Evolutionary conservation across 2,888 invertebrate species (phyloP).

Genomic region (Bhutanitis thaidina): DNA sequence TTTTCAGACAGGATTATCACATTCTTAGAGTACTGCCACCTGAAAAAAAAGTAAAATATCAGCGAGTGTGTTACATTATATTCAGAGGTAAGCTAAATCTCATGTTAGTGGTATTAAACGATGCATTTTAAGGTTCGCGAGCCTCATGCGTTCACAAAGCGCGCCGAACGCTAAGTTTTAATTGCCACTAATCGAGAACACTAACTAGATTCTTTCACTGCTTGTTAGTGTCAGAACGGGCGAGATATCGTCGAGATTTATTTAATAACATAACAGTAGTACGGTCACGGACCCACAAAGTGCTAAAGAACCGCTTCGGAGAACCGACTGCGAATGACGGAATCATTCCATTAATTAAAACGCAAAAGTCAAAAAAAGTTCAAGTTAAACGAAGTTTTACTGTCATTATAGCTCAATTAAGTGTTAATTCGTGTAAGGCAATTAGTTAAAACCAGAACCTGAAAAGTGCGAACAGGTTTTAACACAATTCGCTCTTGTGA

Average conservation of each 20-base stretch:
- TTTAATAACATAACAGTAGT: conserved; percentile 46
- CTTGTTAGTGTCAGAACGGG: conserved; percentile 44
- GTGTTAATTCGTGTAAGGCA: neutral
- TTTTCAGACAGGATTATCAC: no score
- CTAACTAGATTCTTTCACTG: conserved; percentile 57
- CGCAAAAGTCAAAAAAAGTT: no score
- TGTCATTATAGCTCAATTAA: conserved; percentile 6
- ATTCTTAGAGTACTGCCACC: no score
- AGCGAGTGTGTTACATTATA: no score
- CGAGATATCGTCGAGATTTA: conserved; percentile 49
- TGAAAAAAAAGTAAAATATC: no score
- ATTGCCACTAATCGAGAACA: conserved; percentile 56
- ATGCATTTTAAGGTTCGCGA: conserved; percentile 36
- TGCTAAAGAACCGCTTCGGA: conserved; percentile 15
- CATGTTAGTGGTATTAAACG: conserved; percentile 23
- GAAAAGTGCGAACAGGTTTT: neutral
- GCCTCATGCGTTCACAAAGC: conserved; percentile 48
- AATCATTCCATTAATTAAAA: conserved; percentile 9
- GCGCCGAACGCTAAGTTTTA: conserved; percentile 45
- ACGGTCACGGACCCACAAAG: conserved; percentile 25
- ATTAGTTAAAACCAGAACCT: neutral
- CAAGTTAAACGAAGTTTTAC: conserved; percentile 2
- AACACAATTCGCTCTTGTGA: no score
- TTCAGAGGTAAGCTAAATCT: neutral
- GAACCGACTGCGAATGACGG: conserved; percentile 14